A percentile compares a stretch with the other conserved stretches of the same genome.
Conservation (phyloP, 1,140 invertebrate species). For the Ceratina japonica region DNA sequence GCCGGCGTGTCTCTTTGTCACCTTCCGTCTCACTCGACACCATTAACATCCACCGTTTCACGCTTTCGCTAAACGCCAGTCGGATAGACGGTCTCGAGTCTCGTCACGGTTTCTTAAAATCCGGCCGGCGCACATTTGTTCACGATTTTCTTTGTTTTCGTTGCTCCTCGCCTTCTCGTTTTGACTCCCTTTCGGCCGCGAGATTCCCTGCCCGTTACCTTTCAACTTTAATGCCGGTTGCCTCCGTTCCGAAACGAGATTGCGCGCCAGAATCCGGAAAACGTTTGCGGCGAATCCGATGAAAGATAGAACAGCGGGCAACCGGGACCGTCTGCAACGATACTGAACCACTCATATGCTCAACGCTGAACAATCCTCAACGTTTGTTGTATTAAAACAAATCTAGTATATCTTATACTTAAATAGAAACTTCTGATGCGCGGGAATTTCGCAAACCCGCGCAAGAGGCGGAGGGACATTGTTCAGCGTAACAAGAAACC, state of each 20-base stretch:
- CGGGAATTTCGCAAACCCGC: background rate
- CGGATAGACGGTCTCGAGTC: slow-evolving; percentile 77
- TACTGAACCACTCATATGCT: too few relatives aligned
- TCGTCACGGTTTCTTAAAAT: slow-evolving; percentile 78
- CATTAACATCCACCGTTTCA: slow-evolving; percentile 74
- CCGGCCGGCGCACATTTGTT: slow-evolving; percentile 57
- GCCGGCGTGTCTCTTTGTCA: slow-evolving; percentile 34
- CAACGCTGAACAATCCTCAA: too few relatives aligned
- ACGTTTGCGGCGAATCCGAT: background rate
- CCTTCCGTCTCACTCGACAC: slow-evolving; percentile 56
- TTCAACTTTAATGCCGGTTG: slow-evolving; percentile 24
- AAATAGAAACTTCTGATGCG: background rate
- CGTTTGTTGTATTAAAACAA: too few relatives aligned
- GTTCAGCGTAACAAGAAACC: slow-evolving; percentile 1
- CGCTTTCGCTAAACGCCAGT: slow-evolving; percentile 72
- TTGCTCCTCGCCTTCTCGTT: background rate
- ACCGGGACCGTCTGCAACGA: too few relatives aligned
- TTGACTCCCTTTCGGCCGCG: background rate
- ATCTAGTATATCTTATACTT: background rate
- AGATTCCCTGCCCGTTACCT: slow-evolving; percentile 1
- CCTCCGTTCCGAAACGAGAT: background rate
- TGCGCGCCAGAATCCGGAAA: background rate
- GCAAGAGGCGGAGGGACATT: slow-evolving; percentile 11
- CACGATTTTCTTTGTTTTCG: slow-evolving; percentile 64
- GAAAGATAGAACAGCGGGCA: background rate